These are phyloP conservation scores for Notolabrus celidotus DNA, from an alignment of 2,797 vertebrate genomes.

Conservation along the genomic window DNA sequence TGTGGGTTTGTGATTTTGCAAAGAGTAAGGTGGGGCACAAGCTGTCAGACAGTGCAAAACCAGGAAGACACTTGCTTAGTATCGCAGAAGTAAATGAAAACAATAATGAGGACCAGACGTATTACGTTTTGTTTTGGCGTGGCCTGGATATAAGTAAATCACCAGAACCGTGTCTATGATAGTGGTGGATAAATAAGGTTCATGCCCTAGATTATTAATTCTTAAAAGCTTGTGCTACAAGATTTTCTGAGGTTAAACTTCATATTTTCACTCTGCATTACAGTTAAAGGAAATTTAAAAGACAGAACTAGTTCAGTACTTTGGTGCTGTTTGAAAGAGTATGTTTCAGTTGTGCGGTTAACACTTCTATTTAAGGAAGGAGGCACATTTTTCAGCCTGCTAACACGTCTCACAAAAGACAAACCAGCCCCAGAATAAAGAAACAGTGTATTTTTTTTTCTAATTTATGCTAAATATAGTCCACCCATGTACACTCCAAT, in stretches of 20 bases:
- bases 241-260: neutral
- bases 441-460: slow-evolving; percentile 9
- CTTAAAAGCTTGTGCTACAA: neutral
- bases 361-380: neutral
- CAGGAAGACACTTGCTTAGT: no score
- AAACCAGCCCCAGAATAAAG: neutral
- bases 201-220: neutral
- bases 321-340: neutral
- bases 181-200: neutral
- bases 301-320: neutral
- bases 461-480: slow-evolving; percentile 9
- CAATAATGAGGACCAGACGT: no score
- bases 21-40: no score
- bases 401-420: neutral
- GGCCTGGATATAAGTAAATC: neutral
- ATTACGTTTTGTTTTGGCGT: no score
- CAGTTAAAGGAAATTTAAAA: neutral
- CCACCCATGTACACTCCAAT: slow-evolving; percentile 1
- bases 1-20: no score
- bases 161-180: neutral
- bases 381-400: neutral
- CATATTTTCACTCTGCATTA: neutral
- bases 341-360: neutral
- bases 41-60: no score
- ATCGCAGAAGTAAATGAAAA: no score